Percentiles rank a stretch among this genome's conserved stretches.
phyloP scores from a whole-genome alignment of 1,140 invertebrate genomes.

The Sogatella furcifera region DNA sequence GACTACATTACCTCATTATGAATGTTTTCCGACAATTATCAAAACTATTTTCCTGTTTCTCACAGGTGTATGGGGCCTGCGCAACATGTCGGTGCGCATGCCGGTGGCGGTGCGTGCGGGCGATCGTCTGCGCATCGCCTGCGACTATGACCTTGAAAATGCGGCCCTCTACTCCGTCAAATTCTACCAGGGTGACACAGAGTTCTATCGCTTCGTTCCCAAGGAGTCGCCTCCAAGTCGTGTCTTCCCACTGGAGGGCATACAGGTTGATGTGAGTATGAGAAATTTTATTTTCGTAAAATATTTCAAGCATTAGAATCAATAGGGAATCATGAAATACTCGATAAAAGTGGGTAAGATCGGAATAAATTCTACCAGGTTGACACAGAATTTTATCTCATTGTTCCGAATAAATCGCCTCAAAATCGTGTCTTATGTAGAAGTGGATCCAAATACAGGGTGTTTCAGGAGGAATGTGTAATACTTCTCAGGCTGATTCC shows the following conservation, averaged over 20 bases:
- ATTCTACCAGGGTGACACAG: conserved; percentile 66
- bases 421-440: conserved; percentile 55
- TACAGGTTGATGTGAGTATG: conserved; percentile 64
- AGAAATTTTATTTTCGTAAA: too few species aligned
- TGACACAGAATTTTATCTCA: conserved; percentile 70
- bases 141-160: conserved; percentile 67
- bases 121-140: conserved; percentile 56
- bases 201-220: conserved; percentile 69
- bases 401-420: conserved; percentile 52
- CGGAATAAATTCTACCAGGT: conserved; percentile 77
- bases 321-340: too few species aligned
- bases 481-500: too few species aligned
- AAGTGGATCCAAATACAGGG: too few species aligned
- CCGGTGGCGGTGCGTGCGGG: conserved; percentile 59
- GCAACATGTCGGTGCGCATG: conserved; percentile 59
- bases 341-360: too few species aligned
- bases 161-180: conserved; percentile 67
- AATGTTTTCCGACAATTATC: too few species aligned
- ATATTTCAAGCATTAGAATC: too few species aligned
- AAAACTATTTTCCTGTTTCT: background rate
- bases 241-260: conserved; percentile 50
- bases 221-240: conserved; percentile 52
- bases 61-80: conserved; percentile 34
- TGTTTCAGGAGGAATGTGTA: too few species aligned
- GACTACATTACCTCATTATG: too few species aligned